Evolutionary conservation across 2,797 vertebrate species (phyloP).

Genomic region (Gadopsis bispinosus): DNA sequence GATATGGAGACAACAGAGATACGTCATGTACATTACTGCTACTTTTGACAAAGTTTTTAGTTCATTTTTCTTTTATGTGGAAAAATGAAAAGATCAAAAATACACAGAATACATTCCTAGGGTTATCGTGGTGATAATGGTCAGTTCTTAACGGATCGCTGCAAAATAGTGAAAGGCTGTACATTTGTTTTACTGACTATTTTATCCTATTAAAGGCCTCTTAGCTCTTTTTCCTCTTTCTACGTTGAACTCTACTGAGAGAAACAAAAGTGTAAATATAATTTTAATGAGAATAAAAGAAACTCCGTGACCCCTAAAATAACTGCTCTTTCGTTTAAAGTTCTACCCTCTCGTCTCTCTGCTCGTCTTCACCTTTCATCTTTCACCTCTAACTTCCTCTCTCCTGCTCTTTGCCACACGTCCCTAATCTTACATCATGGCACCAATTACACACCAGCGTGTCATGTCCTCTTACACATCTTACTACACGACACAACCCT

Average conservation of each 20-base stretch:
- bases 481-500: constrained; percentile 24
- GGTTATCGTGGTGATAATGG: not conserved
- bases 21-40: not conserved
- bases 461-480: constrained; percentile 12
- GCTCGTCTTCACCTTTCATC: constrained; percentile 4
- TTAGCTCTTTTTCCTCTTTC: not conserved
- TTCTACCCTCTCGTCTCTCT: constrained; percentile 1
- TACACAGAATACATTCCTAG: not conserved
- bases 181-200: not conserved
- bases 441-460: constrained; percentile 6
- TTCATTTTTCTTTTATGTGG: not conserved
- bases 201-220: not conserved
- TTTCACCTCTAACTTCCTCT: constrained; percentile 29
- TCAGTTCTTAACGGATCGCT: not conserved
- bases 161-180: not conserved
- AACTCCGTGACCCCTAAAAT: constrained; percentile 24
- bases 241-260: not conserved
- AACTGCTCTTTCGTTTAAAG: not conserved
- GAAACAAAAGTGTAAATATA: not conserved
- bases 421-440: constrained; percentile 43
- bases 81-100: not conserved
- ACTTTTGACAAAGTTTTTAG: not conserved
- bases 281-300: constrained; percentile 17
- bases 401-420: constrained; percentile 38
- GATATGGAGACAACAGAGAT: not conserved